Percentiles rank a stretch among this genome's conserved stretches.
These are phyloP conservation scores for Phanerotoma sp. DNA, from an alignment of 2,888 invertebrate genomes.

Conservation along the genomic window DNA sequence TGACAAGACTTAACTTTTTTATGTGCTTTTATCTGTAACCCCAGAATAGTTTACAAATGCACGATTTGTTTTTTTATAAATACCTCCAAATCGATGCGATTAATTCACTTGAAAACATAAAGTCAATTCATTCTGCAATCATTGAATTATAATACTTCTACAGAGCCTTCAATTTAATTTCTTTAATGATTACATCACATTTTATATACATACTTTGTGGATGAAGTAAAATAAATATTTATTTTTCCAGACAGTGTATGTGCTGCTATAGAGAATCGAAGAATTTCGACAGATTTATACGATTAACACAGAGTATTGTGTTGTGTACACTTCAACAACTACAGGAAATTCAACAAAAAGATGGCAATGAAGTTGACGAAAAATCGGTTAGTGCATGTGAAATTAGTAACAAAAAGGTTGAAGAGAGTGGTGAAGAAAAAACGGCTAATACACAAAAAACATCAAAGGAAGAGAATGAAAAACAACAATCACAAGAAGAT, in stretches of 20 bases:
- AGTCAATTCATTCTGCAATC: too few relatives aligned
- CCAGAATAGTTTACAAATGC: too few relatives aligned
- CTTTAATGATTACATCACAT: too few relatives aligned
- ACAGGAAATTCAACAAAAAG: slow-evolving; percentile 65
- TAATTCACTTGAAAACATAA: too few relatives aligned
- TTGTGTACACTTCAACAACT: slow-evolving; percentile 81
- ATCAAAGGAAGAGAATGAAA: slow-evolving; percentile 41
- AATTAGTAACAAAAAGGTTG: slow-evolving; percentile 16
- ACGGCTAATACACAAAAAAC: slow-evolving; percentile 20
- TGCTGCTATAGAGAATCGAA: slow-evolving; percentile 91
- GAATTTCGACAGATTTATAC: slow-evolving; percentile 88
- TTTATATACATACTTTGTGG: too few relatives aligned
- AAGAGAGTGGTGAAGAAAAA: slow-evolving; percentile 32
- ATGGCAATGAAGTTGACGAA: slow-evolving; percentile 35
- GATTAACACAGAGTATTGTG: slow-evolving; percentile 84
- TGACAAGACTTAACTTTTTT: too few relatives aligned
- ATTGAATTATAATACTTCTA: too few relatives aligned
- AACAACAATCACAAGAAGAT: slow-evolving; percentile 48
- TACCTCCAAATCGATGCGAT: too few relatives aligned
- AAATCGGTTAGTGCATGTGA: slow-evolving; percentile 26
- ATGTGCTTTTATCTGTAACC: too few relatives aligned
- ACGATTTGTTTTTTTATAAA: too few relatives aligned
- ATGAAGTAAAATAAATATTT: too few relatives aligned
- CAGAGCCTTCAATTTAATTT: neutral
- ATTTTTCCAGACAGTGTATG: slow-evolving; percentile 81